Percentiles rank a stretch among this genome's conserved stretches.
Conservation (phyloP, 2,888 invertebrate genomes). For the Anoncus sp. region DNA sequence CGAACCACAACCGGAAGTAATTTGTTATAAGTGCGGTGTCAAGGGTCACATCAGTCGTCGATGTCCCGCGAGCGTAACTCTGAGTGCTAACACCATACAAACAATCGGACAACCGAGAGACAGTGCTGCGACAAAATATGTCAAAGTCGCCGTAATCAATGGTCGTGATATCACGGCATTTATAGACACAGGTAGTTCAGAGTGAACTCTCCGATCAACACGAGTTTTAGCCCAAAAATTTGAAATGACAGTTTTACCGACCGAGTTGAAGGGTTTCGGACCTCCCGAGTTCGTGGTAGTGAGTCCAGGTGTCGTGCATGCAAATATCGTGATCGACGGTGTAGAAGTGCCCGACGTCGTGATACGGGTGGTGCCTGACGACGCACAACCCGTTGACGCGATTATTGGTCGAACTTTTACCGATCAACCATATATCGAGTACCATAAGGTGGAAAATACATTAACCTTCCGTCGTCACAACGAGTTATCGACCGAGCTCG, state of each 20-base stretch:
- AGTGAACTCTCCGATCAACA: constrained; percentile 41
- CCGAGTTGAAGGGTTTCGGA: constrained; percentile 13
- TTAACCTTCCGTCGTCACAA: constrained; percentile 3
- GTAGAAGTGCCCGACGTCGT: constrained; percentile 6
- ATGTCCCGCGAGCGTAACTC: too few relatives aligned
- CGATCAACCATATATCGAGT: constrained; percentile 10
- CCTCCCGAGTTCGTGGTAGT: not conserved
- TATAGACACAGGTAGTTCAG: constrained; percentile 48
- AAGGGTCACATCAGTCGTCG: too few relatives aligned
- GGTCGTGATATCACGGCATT: constrained; percentile 22
- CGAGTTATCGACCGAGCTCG: too few relatives aligned
- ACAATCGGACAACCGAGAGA: too few relatives aligned
- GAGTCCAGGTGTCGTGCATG: constrained; percentile 15
- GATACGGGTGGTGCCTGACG: too few relatives aligned
- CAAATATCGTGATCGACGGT: constrained; percentile 3
- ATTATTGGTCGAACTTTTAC: constrained; percentile 32
- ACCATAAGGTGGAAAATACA: constrained; percentile 1
- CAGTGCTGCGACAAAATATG: too few relatives aligned
- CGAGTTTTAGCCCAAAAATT: not conserved
- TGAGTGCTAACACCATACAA: too few relatives aligned
- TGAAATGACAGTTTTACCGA: not conserved
- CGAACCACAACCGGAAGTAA: too few relatives aligned
- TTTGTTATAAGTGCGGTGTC: too few relatives aligned
- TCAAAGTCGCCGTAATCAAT: constrained; percentile 29
- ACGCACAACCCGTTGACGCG: constrained; percentile 11